phyloP scores from a whole-genome alignment of 2,113 vertebrate species.

The Paracanthobrama guichenoti region DNA sequence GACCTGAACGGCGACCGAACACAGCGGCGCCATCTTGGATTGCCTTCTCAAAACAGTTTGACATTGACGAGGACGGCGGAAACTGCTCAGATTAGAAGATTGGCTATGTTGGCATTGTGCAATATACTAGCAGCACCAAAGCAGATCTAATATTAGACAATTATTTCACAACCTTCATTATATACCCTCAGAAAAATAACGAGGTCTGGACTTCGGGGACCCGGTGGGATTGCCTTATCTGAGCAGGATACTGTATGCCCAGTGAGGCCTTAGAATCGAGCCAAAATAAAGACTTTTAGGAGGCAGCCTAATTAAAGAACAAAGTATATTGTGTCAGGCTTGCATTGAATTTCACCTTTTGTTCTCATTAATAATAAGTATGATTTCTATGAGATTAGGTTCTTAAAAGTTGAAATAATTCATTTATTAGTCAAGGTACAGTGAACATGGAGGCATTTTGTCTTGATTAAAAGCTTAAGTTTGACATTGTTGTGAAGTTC shows the following conservation, averaged over 20 bases:
- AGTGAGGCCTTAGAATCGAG: not conserved
- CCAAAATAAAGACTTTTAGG: not conserved
- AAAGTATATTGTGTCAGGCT: not conserved
- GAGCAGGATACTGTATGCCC: not conserved
- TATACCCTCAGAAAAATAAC: too few relatives aligned
- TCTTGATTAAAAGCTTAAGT: conserved; percentile 11
- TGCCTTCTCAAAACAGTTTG: too few relatives aligned
- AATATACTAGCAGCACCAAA: too few relatives aligned
- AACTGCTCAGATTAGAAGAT: too few relatives aligned
- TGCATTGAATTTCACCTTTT: not conserved
- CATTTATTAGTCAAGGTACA: not conserved
- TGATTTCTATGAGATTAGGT: not conserved
- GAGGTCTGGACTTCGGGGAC: too few relatives aligned
- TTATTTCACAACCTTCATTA: too few relatives aligned
- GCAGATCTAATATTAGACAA: too few relatives aligned
- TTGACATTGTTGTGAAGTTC: conserved; percentile 6
- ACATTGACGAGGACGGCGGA: too few relatives aligned
- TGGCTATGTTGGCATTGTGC: too few relatives aligned
- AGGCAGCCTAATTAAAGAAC: not conserved
- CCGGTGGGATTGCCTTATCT: too few relatives aligned
- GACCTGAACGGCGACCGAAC: too few relatives aligned
- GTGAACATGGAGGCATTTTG: not conserved
- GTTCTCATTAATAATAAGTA: not conserved
- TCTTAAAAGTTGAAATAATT: not conserved
- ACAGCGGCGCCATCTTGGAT: too few relatives aligned